Percentiles rank a stretch among this genome's conserved stretches.
phyloP scores from a whole-genome alignment of 2,888 invertebrate species.

The Cataglyphis altisquamis region DNA sequence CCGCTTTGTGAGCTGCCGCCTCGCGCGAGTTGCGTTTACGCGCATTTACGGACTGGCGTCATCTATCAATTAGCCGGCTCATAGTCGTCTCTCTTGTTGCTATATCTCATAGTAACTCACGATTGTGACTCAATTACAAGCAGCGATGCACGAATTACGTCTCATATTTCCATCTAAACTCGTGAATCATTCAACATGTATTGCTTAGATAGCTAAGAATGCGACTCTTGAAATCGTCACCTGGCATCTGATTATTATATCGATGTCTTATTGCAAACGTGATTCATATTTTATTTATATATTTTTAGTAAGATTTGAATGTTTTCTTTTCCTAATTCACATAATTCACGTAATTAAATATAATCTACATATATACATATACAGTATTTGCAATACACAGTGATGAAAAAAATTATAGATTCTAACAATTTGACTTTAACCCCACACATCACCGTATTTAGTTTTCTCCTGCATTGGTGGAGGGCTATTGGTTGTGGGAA shows the following conservation, averaged over 20 bases:
- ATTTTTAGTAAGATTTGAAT: neutral
- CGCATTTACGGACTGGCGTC: constrained; percentile 34
- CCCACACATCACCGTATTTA: constrained; percentile 58
- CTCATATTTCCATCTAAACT: constrained; percentile 39
- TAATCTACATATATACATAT: constrained; percentile 1
- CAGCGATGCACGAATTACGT: constrained; percentile 26
- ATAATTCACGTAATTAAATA: neutral
- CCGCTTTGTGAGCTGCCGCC: constrained; percentile 26
- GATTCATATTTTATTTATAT: constrained; percentile 18
- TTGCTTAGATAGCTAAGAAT: constrained; percentile 3
- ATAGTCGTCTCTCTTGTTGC: constrained; percentile 7
- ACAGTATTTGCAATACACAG: neutral
- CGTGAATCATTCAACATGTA: constrained; percentile 48
- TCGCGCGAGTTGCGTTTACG: constrained; percentile 20
- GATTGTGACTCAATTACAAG: constrained; percentile 46
- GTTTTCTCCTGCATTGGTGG: constrained; percentile 13
- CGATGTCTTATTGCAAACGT: neutral
- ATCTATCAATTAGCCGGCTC: constrained; percentile 53
- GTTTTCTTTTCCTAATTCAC: neutral
- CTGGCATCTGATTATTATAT: neutral
- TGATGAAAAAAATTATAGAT: neutral
- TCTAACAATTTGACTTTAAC: neutral
- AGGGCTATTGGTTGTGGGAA: neutral
- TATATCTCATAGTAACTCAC: constrained; percentile 27
- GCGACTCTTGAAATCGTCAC: neutral